Percentiles rank a stretch among this genome's conserved stretches.
phyloP scores from a whole-genome alignment of 2,113 vertebrate species.

The Arvicanthis niloticus region DNA sequence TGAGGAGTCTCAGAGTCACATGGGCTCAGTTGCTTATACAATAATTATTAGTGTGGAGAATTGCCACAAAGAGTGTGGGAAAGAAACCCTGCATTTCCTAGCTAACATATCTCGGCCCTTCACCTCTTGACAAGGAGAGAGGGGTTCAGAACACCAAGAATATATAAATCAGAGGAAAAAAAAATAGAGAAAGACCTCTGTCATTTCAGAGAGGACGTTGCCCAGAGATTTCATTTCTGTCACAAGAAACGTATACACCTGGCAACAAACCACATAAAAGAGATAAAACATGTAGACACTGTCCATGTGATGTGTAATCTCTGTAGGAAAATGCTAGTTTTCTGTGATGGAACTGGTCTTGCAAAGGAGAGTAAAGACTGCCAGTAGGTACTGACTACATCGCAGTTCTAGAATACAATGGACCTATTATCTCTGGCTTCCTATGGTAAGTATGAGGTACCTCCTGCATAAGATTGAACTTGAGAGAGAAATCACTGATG shows the following conservation, averaged over 20 bases:
- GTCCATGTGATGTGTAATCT: not conserved
- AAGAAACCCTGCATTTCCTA: not conserved
- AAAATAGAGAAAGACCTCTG: not conserved
- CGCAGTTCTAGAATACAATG: not conserved
- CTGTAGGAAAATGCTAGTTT: not conserved
- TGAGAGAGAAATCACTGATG: not conserved
- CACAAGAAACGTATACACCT: not conserved
- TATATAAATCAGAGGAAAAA: not conserved
- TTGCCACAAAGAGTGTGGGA: not conserved
- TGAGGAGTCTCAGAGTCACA: not conserved
- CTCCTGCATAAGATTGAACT: not conserved
- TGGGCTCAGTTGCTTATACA: not conserved
- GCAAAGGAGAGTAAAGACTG: not conserved
- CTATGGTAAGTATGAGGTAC: not conserved
- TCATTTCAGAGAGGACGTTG: not conserved
- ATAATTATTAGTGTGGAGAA: rapidly evolving
- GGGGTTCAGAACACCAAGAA: not conserved
- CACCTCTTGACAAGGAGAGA: not conserved
- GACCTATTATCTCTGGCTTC: not conserved
- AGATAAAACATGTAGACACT: not conserved
- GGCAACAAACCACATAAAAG: not conserved
- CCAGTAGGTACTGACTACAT: not conserved
- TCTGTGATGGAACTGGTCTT: not conserved
- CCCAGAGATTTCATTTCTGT: not conserved
- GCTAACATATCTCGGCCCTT: not conserved